A percentile compares a stretch with the other conserved stretches of the same genome.
Evolutionary conservation across 2,113 vertebrate species (phyloP).

Genomic region (Eidolon helvum): DNA sequence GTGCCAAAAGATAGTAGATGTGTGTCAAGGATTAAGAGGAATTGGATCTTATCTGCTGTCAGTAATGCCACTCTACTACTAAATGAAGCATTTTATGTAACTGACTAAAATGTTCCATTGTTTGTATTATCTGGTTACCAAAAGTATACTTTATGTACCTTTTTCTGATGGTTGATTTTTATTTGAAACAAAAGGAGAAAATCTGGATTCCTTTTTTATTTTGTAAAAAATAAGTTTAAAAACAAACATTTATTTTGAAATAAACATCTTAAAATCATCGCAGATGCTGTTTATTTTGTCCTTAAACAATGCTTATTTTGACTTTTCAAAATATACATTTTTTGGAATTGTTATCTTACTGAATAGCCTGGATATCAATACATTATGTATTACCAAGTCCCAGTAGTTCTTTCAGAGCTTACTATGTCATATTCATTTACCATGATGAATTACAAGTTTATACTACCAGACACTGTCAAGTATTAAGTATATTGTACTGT

Average conservation of each 20-base stretch:
- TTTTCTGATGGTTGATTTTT: neutral
- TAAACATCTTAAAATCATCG: neutral
- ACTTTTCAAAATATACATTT: neutral
- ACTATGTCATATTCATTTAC: neutral
- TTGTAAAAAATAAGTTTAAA: neutral
- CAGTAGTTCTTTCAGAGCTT: neutral
- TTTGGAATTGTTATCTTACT: neutral
- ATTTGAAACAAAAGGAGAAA: neutral
- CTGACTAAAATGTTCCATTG: neutral
- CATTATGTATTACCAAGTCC: neutral
- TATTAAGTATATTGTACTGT: neutral
- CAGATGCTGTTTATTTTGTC: neutral
- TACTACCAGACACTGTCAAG: neutral
- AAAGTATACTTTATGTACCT: neutral
- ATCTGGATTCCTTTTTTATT: neutral
- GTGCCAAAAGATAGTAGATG: neutral
- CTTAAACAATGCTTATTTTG: neutral
- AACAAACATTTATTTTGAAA: neutral
- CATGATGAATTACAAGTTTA: neutral
- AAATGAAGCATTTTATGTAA: neutral
- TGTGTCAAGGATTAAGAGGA: neutral
- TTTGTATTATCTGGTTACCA: neutral
- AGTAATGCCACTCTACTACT: neutral
- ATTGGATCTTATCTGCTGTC: neutral
- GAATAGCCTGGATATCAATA: neutral